Evolutionary conservation across 2,113 vertebrate species (phyloP).

Genomic region (Ranitomeya imitator): DNA sequence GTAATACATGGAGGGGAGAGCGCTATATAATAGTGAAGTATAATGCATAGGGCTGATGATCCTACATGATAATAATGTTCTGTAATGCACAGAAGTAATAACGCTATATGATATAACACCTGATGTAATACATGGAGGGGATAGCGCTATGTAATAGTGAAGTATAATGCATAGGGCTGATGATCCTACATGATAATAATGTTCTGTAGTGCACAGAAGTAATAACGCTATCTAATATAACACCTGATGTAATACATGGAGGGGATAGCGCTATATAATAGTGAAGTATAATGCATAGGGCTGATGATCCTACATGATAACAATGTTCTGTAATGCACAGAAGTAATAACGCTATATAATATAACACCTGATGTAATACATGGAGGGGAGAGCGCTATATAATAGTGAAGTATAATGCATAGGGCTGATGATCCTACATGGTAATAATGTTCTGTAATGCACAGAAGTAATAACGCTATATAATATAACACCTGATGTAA

Average conservation of each 20-base stretch:
- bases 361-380: background rate
- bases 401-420: background rate
- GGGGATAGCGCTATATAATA: background rate
- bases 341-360: background rate
- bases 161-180: background rate
- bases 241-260: background rate
- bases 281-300: background rate
- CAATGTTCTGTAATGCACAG: too few relatives aligned
- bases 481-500: background rate
- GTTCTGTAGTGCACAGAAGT: background rate
- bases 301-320: background rate
- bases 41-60: background rate
- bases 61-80: background rate
- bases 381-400: background rate
- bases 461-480: background rate
- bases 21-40: background rate
- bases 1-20: background rate
- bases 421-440: background rate
- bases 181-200: background rate
- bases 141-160: background rate
- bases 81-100: background rate
- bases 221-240: background rate
- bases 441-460: background rate
- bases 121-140: background rate
- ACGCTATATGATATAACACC: background rate